Conservation (phyloP, 2,888 invertebrate genomes). For the Himalopsyche tibetana region DNA sequence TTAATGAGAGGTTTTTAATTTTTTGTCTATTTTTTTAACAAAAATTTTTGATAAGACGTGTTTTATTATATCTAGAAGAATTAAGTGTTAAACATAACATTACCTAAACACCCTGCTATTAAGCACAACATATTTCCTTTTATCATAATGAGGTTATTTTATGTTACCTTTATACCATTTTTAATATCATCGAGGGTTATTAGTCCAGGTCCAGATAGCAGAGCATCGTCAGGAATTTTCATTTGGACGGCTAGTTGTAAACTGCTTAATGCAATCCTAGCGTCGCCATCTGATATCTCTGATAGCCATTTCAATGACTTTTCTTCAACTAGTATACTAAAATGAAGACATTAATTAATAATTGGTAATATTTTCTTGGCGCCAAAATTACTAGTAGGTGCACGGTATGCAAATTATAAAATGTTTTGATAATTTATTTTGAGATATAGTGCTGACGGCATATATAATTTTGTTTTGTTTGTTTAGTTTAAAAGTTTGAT, state of each 20-base stretch:
- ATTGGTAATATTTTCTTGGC: not conserved
- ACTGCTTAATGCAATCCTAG: slow-evolving; percentile 85
- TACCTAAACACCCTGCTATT: no score
- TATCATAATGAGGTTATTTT: no score
- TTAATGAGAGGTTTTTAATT: no score
- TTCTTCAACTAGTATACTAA: slow-evolving; percentile 72
- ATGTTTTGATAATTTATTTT: not conserved
- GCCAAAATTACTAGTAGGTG: not conserved
- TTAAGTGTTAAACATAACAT: no score
- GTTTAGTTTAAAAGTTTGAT: slow-evolving; percentile 1
- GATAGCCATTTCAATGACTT: slow-evolving; percentile 83
- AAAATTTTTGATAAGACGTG: no score
- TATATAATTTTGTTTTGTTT: not conserved
- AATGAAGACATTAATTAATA: slow-evolving; percentile 13
- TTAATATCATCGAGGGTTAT: slow-evolving; percentile 82
- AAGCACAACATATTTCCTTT: no score
- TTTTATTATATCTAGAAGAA: no score
- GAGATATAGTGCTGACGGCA: no score
- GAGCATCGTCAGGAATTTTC: slow-evolving; percentile 69
- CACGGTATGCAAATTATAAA: not conserved
- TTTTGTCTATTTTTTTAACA: no score
- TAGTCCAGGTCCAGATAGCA: slow-evolving; percentile 70
- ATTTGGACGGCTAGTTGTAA: slow-evolving; percentile 83
- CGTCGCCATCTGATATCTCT: slow-evolving; percentile 89
- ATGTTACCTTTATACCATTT: slow-evolving; percentile 81